Percentiles rank a stretch among this genome's conserved stretches.
Conservation (phyloP, 2,888 invertebrate species). For the Perizoma flavofasciatum region DNA sequence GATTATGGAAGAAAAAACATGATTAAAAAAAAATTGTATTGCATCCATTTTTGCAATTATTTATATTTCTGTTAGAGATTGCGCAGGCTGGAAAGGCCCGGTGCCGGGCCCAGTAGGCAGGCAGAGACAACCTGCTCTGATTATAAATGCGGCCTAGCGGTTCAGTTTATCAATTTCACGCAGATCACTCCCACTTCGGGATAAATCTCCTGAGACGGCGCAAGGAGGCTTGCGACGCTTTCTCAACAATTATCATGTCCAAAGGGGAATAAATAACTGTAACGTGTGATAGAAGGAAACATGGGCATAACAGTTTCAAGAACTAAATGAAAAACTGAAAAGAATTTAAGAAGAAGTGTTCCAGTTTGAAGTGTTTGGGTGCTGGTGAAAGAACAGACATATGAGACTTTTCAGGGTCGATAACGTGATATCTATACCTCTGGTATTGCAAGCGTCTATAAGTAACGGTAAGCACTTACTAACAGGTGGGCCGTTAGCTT, state of each 20-base stretch:
- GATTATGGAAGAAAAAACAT: too few species aligned
- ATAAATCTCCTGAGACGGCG: constrained; percentile 18
- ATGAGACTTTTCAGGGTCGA: too few species aligned
- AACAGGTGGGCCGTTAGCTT: too few species aligned
- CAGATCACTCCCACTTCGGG: constrained; percentile 20
- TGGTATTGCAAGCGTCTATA: too few species aligned
- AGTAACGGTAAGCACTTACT: too few species aligned
- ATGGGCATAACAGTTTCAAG: not conserved
- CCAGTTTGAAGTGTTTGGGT: too few species aligned
- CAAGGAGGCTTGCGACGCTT: not conserved
- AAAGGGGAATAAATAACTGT: constrained; percentile 5
- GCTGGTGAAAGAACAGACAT: too few species aligned
- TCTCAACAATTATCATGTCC: constrained; percentile 17
- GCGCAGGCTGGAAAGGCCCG: not conserved
- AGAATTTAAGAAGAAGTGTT: too few species aligned
- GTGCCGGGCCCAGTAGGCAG: not conserved
- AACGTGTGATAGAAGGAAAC: not conserved
- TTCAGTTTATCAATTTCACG: constrained; percentile 29
- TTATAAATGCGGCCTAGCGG: not conserved
- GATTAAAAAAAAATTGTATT: too few species aligned
- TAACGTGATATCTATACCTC: too few species aligned
- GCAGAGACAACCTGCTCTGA: not conserved
- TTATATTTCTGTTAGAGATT: not conserved
- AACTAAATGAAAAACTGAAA: not conserved
- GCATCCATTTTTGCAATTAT: too few species aligned